Conservation (phyloP, 2,113 vertebrate species). For the Cygnus atratus region DNA sequence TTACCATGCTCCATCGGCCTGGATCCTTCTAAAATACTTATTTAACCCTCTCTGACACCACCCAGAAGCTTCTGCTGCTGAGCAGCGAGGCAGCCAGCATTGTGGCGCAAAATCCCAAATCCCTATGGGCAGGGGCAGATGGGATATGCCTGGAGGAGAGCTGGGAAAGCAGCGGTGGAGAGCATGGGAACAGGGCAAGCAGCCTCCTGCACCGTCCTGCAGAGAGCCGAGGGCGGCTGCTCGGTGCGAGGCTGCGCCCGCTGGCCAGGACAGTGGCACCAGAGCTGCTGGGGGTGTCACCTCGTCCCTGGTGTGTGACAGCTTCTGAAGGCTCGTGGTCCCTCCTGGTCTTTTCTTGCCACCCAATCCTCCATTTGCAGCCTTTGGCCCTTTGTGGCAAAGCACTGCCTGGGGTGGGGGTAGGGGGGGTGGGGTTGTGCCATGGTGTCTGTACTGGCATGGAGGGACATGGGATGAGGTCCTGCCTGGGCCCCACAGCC, state of each 20-base stretch:
- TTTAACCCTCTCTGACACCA: conserved; percentile 23
- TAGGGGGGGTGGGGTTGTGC: neutral
- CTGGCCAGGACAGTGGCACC: neutral
- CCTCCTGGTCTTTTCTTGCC: neutral
- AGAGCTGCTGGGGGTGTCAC: neutral
- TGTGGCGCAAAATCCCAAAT: neutral
- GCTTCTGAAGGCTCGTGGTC: neutral
- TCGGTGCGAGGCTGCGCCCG: neutral
- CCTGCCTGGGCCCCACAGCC: neutral
- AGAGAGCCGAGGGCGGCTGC: neutral
- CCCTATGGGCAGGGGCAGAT: neutral
- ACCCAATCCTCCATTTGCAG: neutral
- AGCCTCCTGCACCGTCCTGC: neutral
- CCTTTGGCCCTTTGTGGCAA: neutral
- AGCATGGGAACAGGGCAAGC: neutral
- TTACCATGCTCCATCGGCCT: neutral
- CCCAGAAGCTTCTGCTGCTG: neutral
- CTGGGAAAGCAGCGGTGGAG: conserved; percentile 54
- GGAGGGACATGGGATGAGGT: neutral
- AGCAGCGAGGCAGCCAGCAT: neutral
- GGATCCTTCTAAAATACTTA: conserved; percentile 16
- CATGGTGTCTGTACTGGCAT: neutral
- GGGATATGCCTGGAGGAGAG: neutral
- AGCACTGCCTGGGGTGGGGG: neutral
- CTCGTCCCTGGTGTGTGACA: neutral